Conservation (phyloP, 2,888 invertebrate genomes). For the Macaria notata region DNA sequence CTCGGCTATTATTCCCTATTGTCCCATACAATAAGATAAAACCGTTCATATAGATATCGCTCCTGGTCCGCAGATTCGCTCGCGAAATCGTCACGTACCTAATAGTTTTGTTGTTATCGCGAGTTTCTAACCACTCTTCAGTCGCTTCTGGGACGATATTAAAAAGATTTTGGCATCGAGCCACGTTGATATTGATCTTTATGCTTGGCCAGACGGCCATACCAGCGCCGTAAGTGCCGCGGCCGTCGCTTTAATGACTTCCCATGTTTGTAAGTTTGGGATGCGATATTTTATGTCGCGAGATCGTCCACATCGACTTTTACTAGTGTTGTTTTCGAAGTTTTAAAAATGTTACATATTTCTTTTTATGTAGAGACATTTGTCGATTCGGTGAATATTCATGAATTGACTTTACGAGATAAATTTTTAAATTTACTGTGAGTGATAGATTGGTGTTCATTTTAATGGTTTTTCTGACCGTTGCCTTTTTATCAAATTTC, state of each 20-base stretch:
- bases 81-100: constrained; percentile 61
- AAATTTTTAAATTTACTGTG: constrained; percentile 19
- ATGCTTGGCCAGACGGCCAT: constrained; percentile 77
- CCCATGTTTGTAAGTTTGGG: constrained; percentile 73
- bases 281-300: constrained; percentile 66
- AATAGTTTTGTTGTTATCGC: constrained; percentile 80
- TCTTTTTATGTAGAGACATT: constrained; percentile 33
- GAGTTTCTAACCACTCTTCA: constrained; percentile 68
- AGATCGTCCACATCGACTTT: constrained; percentile 55
- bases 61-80: constrained; percentile 50
- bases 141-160: constrained; percentile 75
- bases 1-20: constrained; percentile 67
- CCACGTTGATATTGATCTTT: constrained; percentile 80
- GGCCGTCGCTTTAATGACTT: constrained; percentile 78
- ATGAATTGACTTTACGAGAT: constrained; percentile 26
- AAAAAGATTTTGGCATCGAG: constrained; percentile 80
- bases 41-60: constrained; percentile 59
- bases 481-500: constrained; percentile 27
- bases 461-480: constrained; percentile 23
- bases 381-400: constrained; percentile 32
- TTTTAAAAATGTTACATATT: constrained; percentile 38
- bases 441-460: constrained; percentile 31
- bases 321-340: constrained; percentile 55
- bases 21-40: constrained; percentile 75
- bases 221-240: constrained; percentile 72